phyloP scores from a whole-genome alignment of 2,797 vertebrate genomes.

The Pseudochirops corinnae region DNA sequence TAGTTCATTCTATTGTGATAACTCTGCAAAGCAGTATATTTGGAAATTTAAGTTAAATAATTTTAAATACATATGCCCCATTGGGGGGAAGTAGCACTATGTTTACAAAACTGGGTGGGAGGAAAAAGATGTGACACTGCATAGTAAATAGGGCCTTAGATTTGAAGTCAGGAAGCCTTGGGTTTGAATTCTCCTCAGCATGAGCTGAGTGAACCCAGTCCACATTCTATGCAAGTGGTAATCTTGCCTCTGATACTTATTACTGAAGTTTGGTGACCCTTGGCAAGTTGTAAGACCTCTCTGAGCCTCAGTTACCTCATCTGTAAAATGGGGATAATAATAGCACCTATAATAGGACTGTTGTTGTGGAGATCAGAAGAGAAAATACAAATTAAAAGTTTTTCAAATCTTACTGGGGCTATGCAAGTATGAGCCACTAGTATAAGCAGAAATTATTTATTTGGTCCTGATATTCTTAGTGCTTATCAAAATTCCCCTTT shows the following conservation, averaged over 20 bases:
- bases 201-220: neutral
- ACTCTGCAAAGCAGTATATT: neutral
- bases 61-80: neutral
- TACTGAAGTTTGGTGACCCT: neutral
- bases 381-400: neutral
- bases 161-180: neutral
- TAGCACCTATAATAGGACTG: neutral
- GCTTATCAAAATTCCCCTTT: neutral
- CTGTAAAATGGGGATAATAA: neutral
- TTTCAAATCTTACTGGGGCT: neutral
- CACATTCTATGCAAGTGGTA: neutral
- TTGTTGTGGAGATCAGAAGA: neutral
- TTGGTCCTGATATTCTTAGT: neutral
- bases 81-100: neutral
- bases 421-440: neutral
- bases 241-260: neutral
- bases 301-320: neutral
- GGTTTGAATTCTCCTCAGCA: neutral
- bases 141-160: neutral
- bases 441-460: neutral
- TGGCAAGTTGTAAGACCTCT: neutral
- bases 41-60: neutral
- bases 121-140: neutral
- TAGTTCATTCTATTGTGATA: too few species aligned
- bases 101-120: neutral